A percentile compares a stretch with the other conserved stretches of the same genome.
Conservation (phyloP, 2,113 vertebrate genomes). For the Beaufortia kweichowensis region DNA sequence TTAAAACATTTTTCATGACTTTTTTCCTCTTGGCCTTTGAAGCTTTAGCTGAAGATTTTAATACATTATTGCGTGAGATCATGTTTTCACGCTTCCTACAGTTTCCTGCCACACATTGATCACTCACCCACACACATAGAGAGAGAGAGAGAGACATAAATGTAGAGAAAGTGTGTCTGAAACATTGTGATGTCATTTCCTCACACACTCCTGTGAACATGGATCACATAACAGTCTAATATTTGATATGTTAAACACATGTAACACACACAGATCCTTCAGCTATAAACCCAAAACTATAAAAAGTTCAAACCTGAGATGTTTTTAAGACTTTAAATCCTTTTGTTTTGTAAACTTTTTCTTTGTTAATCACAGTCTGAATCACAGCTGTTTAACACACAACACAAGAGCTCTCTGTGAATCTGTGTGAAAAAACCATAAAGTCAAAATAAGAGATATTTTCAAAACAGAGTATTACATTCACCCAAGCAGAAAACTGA, state of each 20-base stretch:
- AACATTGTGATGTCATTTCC: conserved; percentile 30
- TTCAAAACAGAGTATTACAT: conserved; percentile 20
- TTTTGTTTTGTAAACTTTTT: too few species aligned
- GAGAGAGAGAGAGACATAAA: background rate
- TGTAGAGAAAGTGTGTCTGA: conserved; percentile 29
- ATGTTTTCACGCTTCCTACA: background rate
- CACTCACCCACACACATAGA: background rate
- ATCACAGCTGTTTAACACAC: background rate
- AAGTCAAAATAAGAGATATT: conserved; percentile 8
- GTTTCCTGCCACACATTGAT: background rate
- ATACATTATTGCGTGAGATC: background rate
- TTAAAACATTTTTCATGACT: too few species aligned
- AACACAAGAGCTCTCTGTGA: background rate
- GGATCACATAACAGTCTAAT: conserved; percentile 42
- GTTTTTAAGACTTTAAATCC: too few species aligned
- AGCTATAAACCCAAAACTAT: background rate
- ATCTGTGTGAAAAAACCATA: background rate
- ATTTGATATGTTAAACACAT: conserved; percentile 38
- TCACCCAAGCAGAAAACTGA: background rate
- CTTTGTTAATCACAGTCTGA: background rate
- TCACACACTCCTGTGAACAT: conserved; percentile 27
- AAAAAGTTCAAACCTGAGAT: background rate
- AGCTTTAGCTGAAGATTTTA: background rate
- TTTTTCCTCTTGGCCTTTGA: background rate
- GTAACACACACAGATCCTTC: conserved; percentile 20